Base-by-base conservation (phyloP, 2,113 vertebrate species). In the Tiliqua scincoides region DNA sequence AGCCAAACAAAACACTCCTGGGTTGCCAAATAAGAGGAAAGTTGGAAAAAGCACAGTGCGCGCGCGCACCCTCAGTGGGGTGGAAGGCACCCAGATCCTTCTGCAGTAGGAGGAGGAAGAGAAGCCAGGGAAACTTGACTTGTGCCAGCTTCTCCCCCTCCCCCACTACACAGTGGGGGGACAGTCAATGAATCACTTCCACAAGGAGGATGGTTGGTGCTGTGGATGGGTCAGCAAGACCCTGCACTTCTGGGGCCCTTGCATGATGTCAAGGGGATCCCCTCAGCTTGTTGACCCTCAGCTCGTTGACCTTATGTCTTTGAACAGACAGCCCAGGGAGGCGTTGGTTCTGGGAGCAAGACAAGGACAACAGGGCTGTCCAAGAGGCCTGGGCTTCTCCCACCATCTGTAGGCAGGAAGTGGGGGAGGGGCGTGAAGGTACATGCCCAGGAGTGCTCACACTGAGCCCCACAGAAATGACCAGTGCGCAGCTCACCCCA, bases 381-480 rank as follows among this genome's bases (percentile, higher is more conserved):
- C 97, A 92, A 97, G 93, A 95, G 92, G 86, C n/a, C 92, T 93
- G 94, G 96, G 95, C 94, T 97, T 96, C 96, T 96, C 95, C 96
- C 97, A 95, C 95, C 94, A 94, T 92, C 95, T 95, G 96, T 93
- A 96, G 96, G 95, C 96, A 96, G 96, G 97, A 97, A 97, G 94
- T 37, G 65, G 92, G 4, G 54, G 54, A 89, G 93, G 92, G 94
- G 85, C 94, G 43, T 0, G 86, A 95, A n/a, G n/a, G n/a, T n/a
- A n/a, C n/a, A n/a, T n/a, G n/a, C 96, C 97, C 97, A 97, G 96
- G 95, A 96, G 93, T 90, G 93, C 96, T 97, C 96, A 97, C 95
- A 97, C 91, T n/a, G 12, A 54, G 84, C 87, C 77, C 63, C 1
- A 62, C 91, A 96, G 88, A 96, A 96, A 96, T 94, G 93, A 91